A percentile compares a stretch with the other conserved stretches of the same genome.
Evolutionary conservation across 2,113 vertebrate species (phyloP).

Genomic region (Oryzias melastigma): DNA sequence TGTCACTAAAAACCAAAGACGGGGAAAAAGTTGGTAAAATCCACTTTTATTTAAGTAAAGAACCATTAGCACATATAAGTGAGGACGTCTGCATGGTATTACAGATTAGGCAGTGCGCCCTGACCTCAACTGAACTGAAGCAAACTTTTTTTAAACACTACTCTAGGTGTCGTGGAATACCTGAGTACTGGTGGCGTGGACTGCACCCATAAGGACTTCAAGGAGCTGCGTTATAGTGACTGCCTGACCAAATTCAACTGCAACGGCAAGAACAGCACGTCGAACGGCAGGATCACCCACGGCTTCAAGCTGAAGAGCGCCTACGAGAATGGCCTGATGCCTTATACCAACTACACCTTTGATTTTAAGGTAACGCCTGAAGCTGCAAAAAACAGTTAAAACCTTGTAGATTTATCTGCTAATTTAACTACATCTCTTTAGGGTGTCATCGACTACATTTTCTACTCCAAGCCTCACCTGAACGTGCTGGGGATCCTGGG

Average conservation of each 20-base stretch:
- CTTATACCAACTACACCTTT: conserved; percentile 97
- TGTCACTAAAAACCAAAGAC: no score
- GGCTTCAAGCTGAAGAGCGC: conserved; percentile 98
- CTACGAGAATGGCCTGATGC: conserved; percentile 97
- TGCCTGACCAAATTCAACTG: conserved; percentile 98
- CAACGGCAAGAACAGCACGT: conserved; percentile 92
- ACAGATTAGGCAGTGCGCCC: no score
- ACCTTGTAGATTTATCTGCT: background rate
- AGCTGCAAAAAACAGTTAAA: background rate
- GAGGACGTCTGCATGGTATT: no score
- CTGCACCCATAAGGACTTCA: conserved; percentile 98
- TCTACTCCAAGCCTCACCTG: conserved; percentile 97
- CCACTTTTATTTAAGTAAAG: no score
- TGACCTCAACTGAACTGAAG: no score
- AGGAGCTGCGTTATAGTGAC: conserved; percentile 95
- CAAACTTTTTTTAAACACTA: no score
- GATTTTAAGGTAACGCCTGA: conserved; percentile 88
- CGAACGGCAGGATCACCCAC: conserved; percentile 93
- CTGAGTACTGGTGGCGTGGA: conserved; percentile 95
- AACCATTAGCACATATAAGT: no score
- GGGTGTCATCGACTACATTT: conserved; percentile 99
- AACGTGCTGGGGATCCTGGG: conserved; percentile 95
- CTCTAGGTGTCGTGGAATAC: conserved; percentile 95
- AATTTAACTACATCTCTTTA: conserved; percentile 50
- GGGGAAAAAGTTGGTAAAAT: no score